Percentiles rank a stretch among this genome's conserved stretches.
These are phyloP conservation scores for Drepanosiphum platanoidis DNA, from an alignment of 2,888 invertebrate genomes.

Conservation along the genomic window DNA sequence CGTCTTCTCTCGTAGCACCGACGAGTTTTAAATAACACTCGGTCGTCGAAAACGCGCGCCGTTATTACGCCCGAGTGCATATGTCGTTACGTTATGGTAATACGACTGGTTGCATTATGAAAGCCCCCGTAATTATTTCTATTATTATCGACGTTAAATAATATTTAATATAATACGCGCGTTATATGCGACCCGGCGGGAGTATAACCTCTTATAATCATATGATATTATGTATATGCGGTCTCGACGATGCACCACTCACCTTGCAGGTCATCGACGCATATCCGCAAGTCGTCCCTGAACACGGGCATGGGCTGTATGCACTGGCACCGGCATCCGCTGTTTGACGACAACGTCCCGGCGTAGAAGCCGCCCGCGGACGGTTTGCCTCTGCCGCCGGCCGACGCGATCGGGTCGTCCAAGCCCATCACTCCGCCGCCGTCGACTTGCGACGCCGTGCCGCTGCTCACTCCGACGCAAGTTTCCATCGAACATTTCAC, in stretches of 20 bases:
- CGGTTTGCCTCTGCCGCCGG: conserved; percentile 66
- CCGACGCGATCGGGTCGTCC: conserved; percentile 64
- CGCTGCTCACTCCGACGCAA: conserved; percentile 76
- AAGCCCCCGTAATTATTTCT: too few species aligned
- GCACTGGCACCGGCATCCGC: conserved; percentile 80
- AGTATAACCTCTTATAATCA: too few species aligned
- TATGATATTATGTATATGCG: too few species aligned
- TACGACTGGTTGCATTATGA: too few species aligned
- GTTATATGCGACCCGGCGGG: not conserved
- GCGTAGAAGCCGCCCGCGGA: conserved; percentile 65
- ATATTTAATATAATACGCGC: too few species aligned
- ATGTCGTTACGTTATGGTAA: too few species aligned
- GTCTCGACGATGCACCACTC: conserved; percentile 66
- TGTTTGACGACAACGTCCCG: not conserved
- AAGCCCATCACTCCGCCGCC: conserved; percentile 75
- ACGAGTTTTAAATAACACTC: too few species aligned
- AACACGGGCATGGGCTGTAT: conserved; percentile 80
- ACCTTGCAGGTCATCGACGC: conserved; percentile 89
- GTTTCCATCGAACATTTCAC: conserved; percentile 73
- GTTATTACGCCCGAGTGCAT: too few species aligned
- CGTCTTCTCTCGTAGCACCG: too few species aligned
- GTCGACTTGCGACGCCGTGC: conserved; percentile 69
- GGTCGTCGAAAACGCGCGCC: too few species aligned
- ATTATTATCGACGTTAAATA: too few species aligned
- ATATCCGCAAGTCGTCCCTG: conserved; percentile 84